Evolutionary conservation across 2,113 vertebrate species (phyloP).

Genomic region (Typhlomys cinereus): DNA sequence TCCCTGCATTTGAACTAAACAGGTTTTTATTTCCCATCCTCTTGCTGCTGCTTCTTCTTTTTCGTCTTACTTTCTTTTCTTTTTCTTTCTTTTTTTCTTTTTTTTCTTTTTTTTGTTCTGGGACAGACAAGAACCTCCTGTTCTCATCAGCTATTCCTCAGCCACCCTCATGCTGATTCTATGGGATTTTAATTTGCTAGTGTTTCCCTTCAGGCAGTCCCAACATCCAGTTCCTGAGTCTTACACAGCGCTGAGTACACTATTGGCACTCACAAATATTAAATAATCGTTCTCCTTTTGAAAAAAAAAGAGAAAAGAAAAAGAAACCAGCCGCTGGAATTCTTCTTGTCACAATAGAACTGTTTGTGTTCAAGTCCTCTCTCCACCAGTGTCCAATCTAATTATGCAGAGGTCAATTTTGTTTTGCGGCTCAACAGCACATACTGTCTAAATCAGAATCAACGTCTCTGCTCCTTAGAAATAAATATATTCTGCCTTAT

Average conservation of each 20-base stretch:
- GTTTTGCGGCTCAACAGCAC: slow-evolving; percentile 71
- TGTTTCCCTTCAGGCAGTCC: slow-evolving; percentile 74
- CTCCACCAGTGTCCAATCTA: slow-evolving; percentile 72
- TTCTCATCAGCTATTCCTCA: slow-evolving; percentile 71
- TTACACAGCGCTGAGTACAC: slow-evolving; percentile 66
- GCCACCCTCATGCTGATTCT: slow-evolving; percentile 59
- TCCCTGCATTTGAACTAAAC: slow-evolving; percentile 19
- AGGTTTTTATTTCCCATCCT: slow-evolving; percentile 64
- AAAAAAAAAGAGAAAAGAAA: neutral
- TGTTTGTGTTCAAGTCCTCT: slow-evolving; percentile 73
- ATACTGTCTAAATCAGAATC: slow-evolving; percentile 75
- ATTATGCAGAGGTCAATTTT: slow-evolving; percentile 80
- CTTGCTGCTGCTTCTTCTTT: too few relatives aligned
- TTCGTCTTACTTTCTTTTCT: neutral
- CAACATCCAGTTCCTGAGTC: slow-evolving; percentile 63
- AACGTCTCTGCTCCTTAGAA: slow-evolving; percentile 73
- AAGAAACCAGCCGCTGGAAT: slow-evolving; percentile 65
- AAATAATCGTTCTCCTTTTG: slow-evolving; percentile 74
- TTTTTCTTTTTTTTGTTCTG: slow-evolving; percentile 40
- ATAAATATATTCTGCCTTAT: slow-evolving; percentile 80
- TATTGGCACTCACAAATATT: slow-evolving; percentile 80
- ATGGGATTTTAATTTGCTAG: slow-evolving; percentile 78
- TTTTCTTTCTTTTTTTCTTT: neutral
- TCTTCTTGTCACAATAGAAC: slow-evolving; percentile 75
- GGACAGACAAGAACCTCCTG: neutral